Evolutionary conservation across 2,888 invertebrate genomes (phyloP), one percentile per base, ranked within the genome.

Genomic region (Physocephala rufipes): DNA sequence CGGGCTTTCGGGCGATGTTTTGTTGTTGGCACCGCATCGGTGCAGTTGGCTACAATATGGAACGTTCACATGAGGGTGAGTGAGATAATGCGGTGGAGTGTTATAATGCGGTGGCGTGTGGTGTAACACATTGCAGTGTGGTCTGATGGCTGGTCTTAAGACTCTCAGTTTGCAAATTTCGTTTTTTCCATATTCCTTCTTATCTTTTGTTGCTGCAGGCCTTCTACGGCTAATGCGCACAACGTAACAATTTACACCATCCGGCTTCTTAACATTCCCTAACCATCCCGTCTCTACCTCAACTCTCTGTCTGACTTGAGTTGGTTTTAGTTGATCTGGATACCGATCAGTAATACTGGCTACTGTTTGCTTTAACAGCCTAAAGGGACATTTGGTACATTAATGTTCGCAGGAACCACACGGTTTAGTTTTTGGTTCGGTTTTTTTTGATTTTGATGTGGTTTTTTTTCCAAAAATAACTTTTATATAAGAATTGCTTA

Each of bases 161-260:
- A n/a, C 7, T 5, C 9, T n/a, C 62, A 66, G 77, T 79, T 80
- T 80, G 77, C 78, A 77, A 74, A 76, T 76, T 76, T 74, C 36
- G 63, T 71, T 76, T 68, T 59, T 36, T 4, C 36, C 9, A 36
- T 36, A 36, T 9, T 21, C 28, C 73, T n/a, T n/a, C n/a, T 74
- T 74, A 47, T 74, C 70, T 63, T 49, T 58, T 74, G 45, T 19
- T 12, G 70, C 80, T 78, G 69, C 76, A 75, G 80, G 67, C 68
- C 9, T 9, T 36, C n/a, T 30, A 55, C 45, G n/a, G 47, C 30
- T 26, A n/a, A 58, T 24, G 45, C 30, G 43, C 55, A 55, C 21
- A 62, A 66, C 51, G 28, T 70, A 74, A 70, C 70, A 73, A 71
- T 74, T 74, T 73, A 74, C 76, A 75, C 74, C 36, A 36, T 36